Evolutionary conservation across 1,140 invertebrate genomes (phyloP).

Genomic region (Babylonia areolata): DNA sequence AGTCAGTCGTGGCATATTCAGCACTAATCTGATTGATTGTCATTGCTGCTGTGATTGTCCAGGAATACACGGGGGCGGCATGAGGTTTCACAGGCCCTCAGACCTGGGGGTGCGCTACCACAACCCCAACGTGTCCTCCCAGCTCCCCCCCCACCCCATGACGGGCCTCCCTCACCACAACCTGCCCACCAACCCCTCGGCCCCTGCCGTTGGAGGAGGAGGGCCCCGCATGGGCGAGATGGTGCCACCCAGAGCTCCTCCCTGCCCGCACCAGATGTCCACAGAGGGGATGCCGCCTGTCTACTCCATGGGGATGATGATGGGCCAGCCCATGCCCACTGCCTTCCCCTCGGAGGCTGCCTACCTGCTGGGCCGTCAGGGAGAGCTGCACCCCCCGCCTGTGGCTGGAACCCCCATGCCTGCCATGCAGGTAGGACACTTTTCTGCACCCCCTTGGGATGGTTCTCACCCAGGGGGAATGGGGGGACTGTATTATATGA

Average conservation of each 20-base stretch:
- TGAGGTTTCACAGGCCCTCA: conserved; percentile 1
- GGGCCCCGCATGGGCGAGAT: background rate
- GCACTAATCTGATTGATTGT: too few relatives aligned
- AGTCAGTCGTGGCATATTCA: too few relatives aligned
- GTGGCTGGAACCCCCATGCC: background rate
- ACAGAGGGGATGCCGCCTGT: background rate
- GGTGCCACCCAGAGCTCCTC: background rate
- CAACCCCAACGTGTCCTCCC: background rate
- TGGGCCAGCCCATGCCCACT: background rate
- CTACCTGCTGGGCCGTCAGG: background rate
- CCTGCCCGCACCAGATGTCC: background rate
- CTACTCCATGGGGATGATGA: background rate
- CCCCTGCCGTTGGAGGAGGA: background rate
- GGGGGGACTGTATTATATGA: too few relatives aligned
- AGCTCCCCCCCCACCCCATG: background rate
- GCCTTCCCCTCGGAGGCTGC: background rate
- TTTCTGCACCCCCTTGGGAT: background rate
- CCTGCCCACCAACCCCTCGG: background rate
- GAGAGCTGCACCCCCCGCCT: background rate
- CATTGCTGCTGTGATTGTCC: too few relatives aligned
- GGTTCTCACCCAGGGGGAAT: background rate
- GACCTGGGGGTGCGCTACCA: conserved; percentile 14
- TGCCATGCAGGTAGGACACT: conserved; percentile 13
- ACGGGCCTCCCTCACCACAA: too few relatives aligned
- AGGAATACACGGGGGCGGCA: background rate